Conservation (phyloP, 2,797 vertebrate genomes). For the Brachyalestes nurse region DNA sequence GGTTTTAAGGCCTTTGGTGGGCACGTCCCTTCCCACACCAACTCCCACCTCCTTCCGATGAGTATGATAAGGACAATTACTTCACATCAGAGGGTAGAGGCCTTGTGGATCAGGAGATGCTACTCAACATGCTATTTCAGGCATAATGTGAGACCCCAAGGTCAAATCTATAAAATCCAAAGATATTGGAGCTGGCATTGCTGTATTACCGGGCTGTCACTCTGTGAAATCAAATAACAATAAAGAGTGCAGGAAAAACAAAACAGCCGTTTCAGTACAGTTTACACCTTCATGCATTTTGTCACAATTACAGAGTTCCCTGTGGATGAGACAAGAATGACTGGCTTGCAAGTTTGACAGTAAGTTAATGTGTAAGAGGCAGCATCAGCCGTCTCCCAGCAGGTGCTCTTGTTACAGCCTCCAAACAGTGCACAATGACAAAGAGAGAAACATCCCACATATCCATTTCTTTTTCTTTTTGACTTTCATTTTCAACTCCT, state of each 20-base stretch:
- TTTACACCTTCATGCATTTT: slow-evolving; percentile 2
- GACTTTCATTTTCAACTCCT: not conserved
- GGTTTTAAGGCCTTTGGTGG: slow-evolving; percentile 39
- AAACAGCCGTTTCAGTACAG: not conserved
- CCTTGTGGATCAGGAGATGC: slow-evolving; percentile 16
- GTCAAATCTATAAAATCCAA: slow-evolving; percentile 28
- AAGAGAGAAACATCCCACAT: not conserved
- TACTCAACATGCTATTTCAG: slow-evolving; percentile 40
- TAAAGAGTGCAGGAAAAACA: not conserved
- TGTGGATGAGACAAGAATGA: not conserved
- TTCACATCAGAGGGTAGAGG: slow-evolving; percentile 37
- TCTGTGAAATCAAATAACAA: slow-evolving; percentile 11
- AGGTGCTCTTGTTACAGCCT: slow-evolving; percentile 4
- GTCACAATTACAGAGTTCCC: not conserved
- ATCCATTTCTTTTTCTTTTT: not conserved
- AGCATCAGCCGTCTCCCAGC: slow-evolving; percentile 18
- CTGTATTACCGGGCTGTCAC: not conserved
- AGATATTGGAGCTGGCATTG: not conserved
- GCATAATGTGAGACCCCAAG: not conserved
- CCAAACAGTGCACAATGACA: not conserved
- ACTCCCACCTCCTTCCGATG: not conserved
- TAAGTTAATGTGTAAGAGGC: not conserved
- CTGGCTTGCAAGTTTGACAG: not conserved
- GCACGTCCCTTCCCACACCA: slow-evolving; percentile 10
- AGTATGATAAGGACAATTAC: slow-evolving; percentile 50